Base-by-base conservation (phyloP, 2,888 invertebrate genomes). In the Lasioglossum villosulum region DNA sequence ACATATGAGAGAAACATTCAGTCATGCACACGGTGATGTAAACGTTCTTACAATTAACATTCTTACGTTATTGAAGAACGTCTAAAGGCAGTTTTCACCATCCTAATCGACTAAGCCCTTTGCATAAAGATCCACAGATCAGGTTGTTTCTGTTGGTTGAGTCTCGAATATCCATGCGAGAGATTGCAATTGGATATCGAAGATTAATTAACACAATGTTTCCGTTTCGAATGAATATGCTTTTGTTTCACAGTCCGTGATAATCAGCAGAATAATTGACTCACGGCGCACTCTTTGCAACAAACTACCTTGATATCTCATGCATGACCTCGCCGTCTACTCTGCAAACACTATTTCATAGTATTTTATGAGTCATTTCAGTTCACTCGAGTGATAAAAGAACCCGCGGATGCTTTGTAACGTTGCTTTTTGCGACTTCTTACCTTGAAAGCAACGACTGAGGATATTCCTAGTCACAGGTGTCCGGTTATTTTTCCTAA, bases 351-450 rank as follows among this genome's bases (percentile, higher is more conserved):
- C 52, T 30, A 48, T 75, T 75, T 80, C 70, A 27, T 42, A 48
- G 16, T 19, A 39, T 81, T 75, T 74, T 56, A 74, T 59, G 81
- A 82, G 80, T 74, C 81, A 70, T 56, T 82, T 27, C 52, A 48
- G 75, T 74, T 70, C 68, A 72, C 56, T 70, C 56, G 52, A 34
- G 30, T 34, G 34, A 42, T 10, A 27, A 56, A 70, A 70, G n/a
- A 70, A 39, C 70, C 4, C 39, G 70, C 39, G 70, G 70, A 70
- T 70, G 70, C 70, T 27, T 70, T n/a, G n/a, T n/a, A 37, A 39
- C 39, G 37, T 39, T n/a, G 12, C 5, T 70, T 70, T 70, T 73
- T 45, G 52, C n/a, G 42, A 75, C 23, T 42, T 2, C 30, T 75
- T 23, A 56, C 27, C 37, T 74, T 39, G 74, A n/a, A 39, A 39